Base-by-base conservation (phyloP, 2,888 invertebrate species). In the Mythimna ferrago region DNA sequence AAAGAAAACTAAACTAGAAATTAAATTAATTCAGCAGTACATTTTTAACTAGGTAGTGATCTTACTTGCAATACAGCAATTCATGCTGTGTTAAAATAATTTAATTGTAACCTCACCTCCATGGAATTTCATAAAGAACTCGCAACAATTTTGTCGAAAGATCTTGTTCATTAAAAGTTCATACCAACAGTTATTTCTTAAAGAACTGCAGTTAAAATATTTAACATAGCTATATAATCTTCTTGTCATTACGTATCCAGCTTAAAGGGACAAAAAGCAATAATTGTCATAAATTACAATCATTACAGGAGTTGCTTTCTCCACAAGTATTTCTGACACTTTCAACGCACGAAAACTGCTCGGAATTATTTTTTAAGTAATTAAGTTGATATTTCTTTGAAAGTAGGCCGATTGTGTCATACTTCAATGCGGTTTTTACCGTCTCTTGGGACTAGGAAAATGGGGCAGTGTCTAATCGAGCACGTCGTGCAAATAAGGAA, bases 231-330 rank as follows among this genome's bases (percentile, higher is more conserved):
- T 51, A 10, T 62, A 61, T 71, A 81, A 84, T 83, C 60, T 74
- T 63, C 70, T 66, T 65, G 73, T 75, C 70, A 51, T 66, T 32
- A 21, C 57, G 48, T 41, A 48, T 51, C 38, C 68, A 44, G 58
- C n/a, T 64, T 63, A 66, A 60, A 66, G 54, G n/a, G 32, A 21
- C 35, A 74, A 69, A 81, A 76, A 83, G 9, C 51, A 58, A 76
- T 81, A 82, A 82, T 76, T 83, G 70, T 65, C 74, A 63, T 74
- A 64, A 82, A 76, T 86, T 78, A 78, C 78, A 78, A 79, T 78
- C 61, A 76, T 77, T 83, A 77, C n/a, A 48, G 1, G 57, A 35
- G 72, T 61, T 38, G 73, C 82, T 86, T 87, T 87, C 86, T 77
- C 85, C 63, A 57, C 57, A 53, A 66, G 48, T 58, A 82, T 79